Evolutionary conservation across 2,888 invertebrate genomes (phyloP), one percentile per base, ranked within the genome.

Genomic region (Pycnomerus fuliginosus): DNA sequence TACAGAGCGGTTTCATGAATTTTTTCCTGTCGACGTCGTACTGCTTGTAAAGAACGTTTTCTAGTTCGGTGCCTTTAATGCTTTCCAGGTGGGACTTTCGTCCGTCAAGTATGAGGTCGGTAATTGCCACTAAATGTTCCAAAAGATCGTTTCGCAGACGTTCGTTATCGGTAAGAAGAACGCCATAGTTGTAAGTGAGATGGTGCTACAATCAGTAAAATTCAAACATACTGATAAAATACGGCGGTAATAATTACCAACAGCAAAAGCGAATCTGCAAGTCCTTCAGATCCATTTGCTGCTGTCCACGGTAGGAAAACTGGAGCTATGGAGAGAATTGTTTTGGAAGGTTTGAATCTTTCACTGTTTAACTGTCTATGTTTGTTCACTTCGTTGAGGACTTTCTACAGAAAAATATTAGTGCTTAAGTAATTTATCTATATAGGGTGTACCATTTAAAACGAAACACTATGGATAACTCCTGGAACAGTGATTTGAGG

Each of bases 221-320:
- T 27, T 30, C 14, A 13, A 23, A 34, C n/a, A 10, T 7, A 30
- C 1, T 20, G 28, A 22, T 7, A 7, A 7, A 17, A n/a, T 11
- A 5, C 4, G 7, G n/a, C n/a, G n/a, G n/a, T n/a, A n/a, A 10
- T 8, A 14, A 2, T 48, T 63, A 71, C 74, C 64, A 78, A 74
- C 43, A 73, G 68, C 3, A 73, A 60, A 2, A 82, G 61, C 1
- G 73, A 64, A 56, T 79, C 77, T 16, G 73, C 68, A 2, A 80
- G 55, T 12, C 78, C 77, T 37, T 73, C 70, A 3, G 62, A 72
- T 3, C 85, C 85, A 7, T 76, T 67, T 33, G 82, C 77, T 1
- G 83, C 80, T 0, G 88, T 86, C 90, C 90, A 90, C 0, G 89
- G 87, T 10, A 85, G 68, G 64, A 83, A 85, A 62, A 87, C 86